Percentiles rank a stretch among this genome's conserved stretches.
Conservation (phyloP, 2,888 invertebrate genomes). For the Drosophila birchii region DNA sequence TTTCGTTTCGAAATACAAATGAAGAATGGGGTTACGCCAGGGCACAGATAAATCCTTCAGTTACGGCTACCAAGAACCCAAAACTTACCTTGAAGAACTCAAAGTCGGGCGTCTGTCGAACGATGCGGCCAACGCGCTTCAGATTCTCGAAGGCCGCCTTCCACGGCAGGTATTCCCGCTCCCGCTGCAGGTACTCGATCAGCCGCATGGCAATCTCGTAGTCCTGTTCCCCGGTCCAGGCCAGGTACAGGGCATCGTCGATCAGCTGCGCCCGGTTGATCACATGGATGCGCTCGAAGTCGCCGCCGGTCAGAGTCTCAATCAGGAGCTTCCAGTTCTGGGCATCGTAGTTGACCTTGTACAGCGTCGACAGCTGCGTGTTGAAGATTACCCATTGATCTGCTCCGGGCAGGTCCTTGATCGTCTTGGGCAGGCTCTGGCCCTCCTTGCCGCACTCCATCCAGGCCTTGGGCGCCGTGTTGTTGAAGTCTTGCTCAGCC, state of each 20-base stretch:
- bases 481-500: constrained; percentile 85
- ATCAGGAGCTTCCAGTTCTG: constrained; percentile 90
- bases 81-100: constrained; percentile 87
- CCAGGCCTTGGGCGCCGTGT: constrained; percentile 86
- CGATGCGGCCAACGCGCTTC: constrained; percentile 86
- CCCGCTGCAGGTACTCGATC: constrained; percentile 85
- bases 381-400: constrained; percentile 91
- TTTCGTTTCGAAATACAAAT: constrained; percentile 53
- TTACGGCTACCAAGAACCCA: neutral
- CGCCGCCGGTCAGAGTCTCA: constrained; percentile 86
- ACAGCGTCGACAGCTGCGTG: constrained; percentile 89
- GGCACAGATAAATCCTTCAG: neutral
- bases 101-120: constrained; percentile 87
- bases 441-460: constrained; percentile 84
- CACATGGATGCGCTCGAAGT: constrained; percentile 86
- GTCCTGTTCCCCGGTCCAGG: constrained; percentile 88
- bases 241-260: constrained; percentile 90
- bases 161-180: constrained; percentile 86
- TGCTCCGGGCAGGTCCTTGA: constrained; percentile 83
- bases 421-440: constrained; percentile 65
- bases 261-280: constrained; percentile 93
- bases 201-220: constrained; percentile 88
- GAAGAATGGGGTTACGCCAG: constrained; percentile 55
- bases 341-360: constrained; percentile 91
- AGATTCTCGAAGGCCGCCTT: constrained; percentile 87